Base-by-base conservation (phyloP, 1,140 invertebrate genomes). In the Drosophila ironensis region DNA sequence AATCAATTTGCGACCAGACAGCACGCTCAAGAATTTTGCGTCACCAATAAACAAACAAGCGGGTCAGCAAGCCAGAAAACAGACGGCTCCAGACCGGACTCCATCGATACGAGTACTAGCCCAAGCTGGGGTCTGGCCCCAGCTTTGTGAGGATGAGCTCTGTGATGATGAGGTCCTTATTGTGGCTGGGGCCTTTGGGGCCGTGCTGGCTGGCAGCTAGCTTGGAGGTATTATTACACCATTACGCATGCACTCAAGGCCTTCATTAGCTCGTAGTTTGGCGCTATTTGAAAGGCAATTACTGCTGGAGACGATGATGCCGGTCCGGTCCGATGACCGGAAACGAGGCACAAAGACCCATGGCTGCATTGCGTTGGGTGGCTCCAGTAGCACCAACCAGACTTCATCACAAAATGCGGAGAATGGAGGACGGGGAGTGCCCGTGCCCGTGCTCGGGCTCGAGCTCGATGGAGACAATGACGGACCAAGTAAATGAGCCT, bases 201-300 rank as follows among this genome's bases (percentile, higher is more conserved):
- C 0, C 11, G 30, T n/a, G 30, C 6, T 12, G 30, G 33, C 57
- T 35, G 24, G 25, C 14, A 73, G 45, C 59, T 71, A 54, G 52
- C 74, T 69, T 69, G 52, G 20, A 80, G 80, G 80, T 86, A 86
- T 86, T 86, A 86, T 86, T 86, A 86, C 80, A 80, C 80, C 81
- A 86, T 86, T 86, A 86, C 80, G 53, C 75, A 80, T 86, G 70
- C 72, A 86, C 80, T 86, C 69, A 87, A 71, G 74, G 74, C 81
- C 64, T 86, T 86, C 74, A 86, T 86, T 86, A 86, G 80, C 71
- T 53, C 50, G 45, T 78, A 80, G 71, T 86, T 87, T 86, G 80
- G 46, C 72, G 81, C 81, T 87, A 75, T 86, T 86, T 80, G 81
- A 73, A 72, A 75, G 61, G 72, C 78, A 86, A 86, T 80, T 86